Base-by-base conservation (phyloP, 30 jellyfish, hydroid and myxozoan species). In the Aurelia sp. region DNA sequence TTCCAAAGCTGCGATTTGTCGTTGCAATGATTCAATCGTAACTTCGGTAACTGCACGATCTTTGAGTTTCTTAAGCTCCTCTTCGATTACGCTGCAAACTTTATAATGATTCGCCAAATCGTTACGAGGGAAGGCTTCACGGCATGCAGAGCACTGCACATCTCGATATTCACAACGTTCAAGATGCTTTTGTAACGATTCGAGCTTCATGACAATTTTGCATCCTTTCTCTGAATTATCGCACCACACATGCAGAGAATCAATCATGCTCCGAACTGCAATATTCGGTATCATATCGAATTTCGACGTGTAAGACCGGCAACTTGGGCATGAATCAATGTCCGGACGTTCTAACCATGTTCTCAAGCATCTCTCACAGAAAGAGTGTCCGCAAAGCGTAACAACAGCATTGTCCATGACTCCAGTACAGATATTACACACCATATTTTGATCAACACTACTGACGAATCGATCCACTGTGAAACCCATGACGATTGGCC, bases 321-420 rank as follows among this genome's bases (percentile, higher is more conserved):
- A 93, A 5, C 86, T 71, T 13, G 98, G 98, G 84, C 98, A 93
- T 21, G 98, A 81, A 62, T 85, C 96, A 0, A 94, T 87, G 19
- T 88, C 98, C 8, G 98, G 98, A 74, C 77, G 59, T 19, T 91
- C 96, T 8, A 93, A 87, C 98, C 98, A 93, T 18, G 94, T 88
- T 73, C 92, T 63, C 40, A 93, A 89, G 76, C 98, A 93, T 53
- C 53, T 61, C 57, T 93, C 97, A 63, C 98, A 93, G 62, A 93
- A 93, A 22, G 98, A 85, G 80, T 93, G 98, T 15, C 98, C 98
- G 64, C 98, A 93, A 10, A 76, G 78, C 15, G 98, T 93, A 19
- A 93, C 94, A 19, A 93, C 98, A 38, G 97, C 90, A 20, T 93
- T 82, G 67, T 87, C 90, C 98, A 93, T 93, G 8, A 93, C 96